phyloP scores from a whole-genome alignment of 2,888 invertebrate genomes.

The Leucophenga montana region DNA sequence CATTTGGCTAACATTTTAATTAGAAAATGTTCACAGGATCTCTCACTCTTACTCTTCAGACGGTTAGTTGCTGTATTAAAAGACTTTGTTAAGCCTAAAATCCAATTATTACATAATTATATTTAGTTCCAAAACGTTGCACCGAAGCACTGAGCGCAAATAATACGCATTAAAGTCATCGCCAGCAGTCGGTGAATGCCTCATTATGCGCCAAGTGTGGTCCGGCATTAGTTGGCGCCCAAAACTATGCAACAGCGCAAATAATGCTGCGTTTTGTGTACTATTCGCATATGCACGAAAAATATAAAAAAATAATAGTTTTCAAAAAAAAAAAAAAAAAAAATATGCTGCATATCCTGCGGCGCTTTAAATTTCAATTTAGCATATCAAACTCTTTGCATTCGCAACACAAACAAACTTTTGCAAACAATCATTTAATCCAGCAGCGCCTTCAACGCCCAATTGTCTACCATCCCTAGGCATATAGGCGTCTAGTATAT shows the following conservation, averaged over 20 bases:
- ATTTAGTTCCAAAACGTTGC: constrained; percentile 21
- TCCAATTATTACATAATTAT: constrained; percentile 24
- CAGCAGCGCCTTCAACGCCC: neutral
- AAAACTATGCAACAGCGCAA: neutral
- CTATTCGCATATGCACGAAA: neutral
- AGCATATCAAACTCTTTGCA: neutral
- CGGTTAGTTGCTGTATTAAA: neutral
- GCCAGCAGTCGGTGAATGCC: neutral
- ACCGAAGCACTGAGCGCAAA: constrained; percentile 14
- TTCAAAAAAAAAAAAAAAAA: neutral
- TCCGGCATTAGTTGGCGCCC: neutral
- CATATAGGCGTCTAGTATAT: neutral
- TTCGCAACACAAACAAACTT: constrained; percentile 4
- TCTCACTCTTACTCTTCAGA: neutral
- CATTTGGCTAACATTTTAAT: constrained; percentile 58
- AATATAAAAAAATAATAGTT: neutral
- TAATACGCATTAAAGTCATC: constrained; percentile 9
- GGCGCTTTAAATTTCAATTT: constrained; percentile 23
- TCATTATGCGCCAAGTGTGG: neutral
- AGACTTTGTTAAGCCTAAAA: constrained; percentile 9
- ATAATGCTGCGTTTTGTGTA: too few species aligned
- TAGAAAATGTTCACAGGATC: constrained; percentile 55
- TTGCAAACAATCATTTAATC: neutral
- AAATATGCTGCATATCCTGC: constrained; percentile 5
- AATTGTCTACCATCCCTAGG: neutral